These are phyloP conservation scores for Drosophila robusta DNA, from an alignment of 2,888 invertebrate species.

Conservation along the genomic window DNA sequence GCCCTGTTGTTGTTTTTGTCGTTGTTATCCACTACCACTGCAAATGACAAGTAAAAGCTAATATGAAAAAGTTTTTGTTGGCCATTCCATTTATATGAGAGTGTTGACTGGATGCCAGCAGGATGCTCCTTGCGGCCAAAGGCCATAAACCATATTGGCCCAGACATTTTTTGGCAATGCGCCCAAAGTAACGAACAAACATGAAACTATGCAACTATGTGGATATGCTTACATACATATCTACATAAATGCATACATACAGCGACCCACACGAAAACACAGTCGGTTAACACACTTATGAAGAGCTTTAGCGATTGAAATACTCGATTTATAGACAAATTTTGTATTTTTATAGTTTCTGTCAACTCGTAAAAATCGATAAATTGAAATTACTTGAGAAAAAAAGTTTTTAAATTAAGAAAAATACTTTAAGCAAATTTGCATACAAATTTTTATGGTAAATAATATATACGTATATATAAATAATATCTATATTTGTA, in stretches of 20 bases:
- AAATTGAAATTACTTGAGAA: too few species aligned
- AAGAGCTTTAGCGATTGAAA: not conserved
- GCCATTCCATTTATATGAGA: constrained; percentile 17
- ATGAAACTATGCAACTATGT: constrained; percentile 28
- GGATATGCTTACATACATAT: not conserved
- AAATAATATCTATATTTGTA: too few species aligned
- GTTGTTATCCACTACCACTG: constrained; percentile 19
- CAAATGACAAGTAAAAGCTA: constrained; percentile 54
- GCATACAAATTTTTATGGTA: too few species aligned
- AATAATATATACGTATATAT: too few species aligned
- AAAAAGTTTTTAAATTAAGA: too few species aligned
- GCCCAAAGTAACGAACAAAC: constrained; percentile 30
- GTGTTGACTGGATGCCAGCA: constrained; percentile 7
- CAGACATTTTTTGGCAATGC: constrained; percentile 29
- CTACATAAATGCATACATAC: not conserved
- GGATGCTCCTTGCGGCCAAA: constrained; percentile 19
- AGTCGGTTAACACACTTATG: not conserved
- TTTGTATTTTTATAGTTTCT: too few species aligned
- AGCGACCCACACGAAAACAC: not conserved
- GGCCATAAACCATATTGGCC: constrained; percentile 39
- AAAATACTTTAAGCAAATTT: too few species aligned
- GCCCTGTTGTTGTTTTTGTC: constrained; percentile 14
- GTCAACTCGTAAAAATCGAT: too few species aligned
- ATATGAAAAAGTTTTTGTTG: constrained; percentile 50
- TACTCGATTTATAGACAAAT: not conserved